Percentiles rank a stretch among this genome's conserved stretches.
These are phyloP conservation scores for Gouania willdenowi DNA, from an alignment of 2,797 vertebrate genomes.

Conservation along the genomic window DNA sequence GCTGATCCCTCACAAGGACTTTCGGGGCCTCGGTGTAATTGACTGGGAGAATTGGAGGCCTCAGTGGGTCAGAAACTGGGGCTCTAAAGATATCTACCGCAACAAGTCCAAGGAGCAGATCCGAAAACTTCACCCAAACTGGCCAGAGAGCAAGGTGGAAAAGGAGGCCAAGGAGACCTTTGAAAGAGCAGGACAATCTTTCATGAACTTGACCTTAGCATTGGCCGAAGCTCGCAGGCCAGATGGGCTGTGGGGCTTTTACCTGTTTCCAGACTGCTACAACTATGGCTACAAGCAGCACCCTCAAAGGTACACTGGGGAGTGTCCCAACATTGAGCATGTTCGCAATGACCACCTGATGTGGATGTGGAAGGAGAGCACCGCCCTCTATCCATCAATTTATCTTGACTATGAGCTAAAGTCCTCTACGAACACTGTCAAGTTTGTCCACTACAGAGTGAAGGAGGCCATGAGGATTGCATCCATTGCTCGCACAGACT, in stretches of 20 bases:
- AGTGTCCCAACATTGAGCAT: conserved; percentile 84
- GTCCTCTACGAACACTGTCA: conserved; percentile 82
- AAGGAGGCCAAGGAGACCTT: conserved; percentile 83
- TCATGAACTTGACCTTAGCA: conserved; percentile 85
- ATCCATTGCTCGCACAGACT: conserved; percentile 78
- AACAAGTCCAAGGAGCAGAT: conserved; percentile 83
- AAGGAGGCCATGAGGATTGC: conserved; percentile 88
- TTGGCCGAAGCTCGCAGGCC: conserved; percentile 80
- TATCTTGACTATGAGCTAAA: conserved; percentile 85
- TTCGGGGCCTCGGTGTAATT: conserved; percentile 84
- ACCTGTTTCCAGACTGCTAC: conserved; percentile 91
- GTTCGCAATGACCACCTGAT: conserved; percentile 83
- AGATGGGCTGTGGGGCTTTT: conserved; percentile 86
- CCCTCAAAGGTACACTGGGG: conserved; percentile 78
- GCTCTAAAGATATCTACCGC: conserved; percentile 82
- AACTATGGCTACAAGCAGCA: conserved; percentile 88
- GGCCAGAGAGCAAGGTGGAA: conserved; percentile 80
- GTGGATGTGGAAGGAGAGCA: conserved; percentile 88
- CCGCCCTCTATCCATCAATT: conserved; percentile 85
- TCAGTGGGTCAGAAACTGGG: conserved; percentile 91
- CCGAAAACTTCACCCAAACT: conserved; percentile 76
- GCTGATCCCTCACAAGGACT: conserved; percentile 80
- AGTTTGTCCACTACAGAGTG: conserved; percentile 86
- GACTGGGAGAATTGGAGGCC: conserved; percentile 93
- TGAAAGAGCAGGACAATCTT: conserved; percentile 78